These are phyloP conservation scores for Pogona vitticeps DNA, from an alignment of 2,113 vertebrate genomes.

Conservation along the genomic window DNA sequence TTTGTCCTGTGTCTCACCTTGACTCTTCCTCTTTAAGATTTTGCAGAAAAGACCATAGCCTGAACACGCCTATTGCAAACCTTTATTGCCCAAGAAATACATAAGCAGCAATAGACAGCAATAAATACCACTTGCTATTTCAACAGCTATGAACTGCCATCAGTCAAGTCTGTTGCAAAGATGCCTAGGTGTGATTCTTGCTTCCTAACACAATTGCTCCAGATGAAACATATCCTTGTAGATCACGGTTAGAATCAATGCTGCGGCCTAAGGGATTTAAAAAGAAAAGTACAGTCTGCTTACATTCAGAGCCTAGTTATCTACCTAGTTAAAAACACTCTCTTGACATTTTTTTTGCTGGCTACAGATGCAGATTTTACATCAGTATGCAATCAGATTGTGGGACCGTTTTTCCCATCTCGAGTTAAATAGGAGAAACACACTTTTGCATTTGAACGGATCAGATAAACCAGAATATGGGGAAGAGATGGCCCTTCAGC, in stretches of 20 bases:
- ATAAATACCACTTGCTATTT: not conserved
- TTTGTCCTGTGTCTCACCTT: not conserved
- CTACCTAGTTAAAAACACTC: not conserved
- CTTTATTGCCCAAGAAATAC: conserved; percentile 22
- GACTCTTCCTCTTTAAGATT: not conserved
- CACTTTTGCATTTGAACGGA: not conserved
- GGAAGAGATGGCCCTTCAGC: no score
- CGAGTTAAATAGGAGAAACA: not conserved
- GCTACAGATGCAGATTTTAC: not conserved
- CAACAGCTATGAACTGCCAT: not conserved
- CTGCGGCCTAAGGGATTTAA: conserved; percentile 49
- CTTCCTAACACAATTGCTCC: conserved; percentile 53
- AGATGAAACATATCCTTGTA: conserved; percentile 52
- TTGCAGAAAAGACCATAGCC: not conserved
- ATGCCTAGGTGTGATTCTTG: not conserved
- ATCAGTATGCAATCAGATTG: not conserved
- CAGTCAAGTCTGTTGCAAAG: not conserved
- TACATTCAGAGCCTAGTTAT: not conserved
- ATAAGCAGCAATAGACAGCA: not conserved
- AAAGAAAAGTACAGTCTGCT: no score
- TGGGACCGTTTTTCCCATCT: not conserved
- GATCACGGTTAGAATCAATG: not conserved
- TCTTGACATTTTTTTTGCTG: not conserved
- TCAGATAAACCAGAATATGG: no score
- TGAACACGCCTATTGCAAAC: not conserved